Evolutionary conservation across 2,888 invertebrate species (phyloP).

Genomic region (Ophion costatus): DNA sequence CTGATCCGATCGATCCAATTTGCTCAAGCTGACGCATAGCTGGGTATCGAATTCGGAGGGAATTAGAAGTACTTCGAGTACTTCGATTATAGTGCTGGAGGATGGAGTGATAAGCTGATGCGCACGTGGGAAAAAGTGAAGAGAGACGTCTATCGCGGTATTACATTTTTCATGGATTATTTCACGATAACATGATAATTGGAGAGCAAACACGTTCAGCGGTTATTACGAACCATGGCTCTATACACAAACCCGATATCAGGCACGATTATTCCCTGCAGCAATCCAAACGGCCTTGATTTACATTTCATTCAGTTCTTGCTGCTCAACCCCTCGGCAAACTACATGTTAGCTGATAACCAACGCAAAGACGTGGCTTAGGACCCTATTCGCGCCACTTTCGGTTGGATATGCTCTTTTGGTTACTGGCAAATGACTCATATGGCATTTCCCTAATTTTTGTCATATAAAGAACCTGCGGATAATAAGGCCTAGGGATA

Average conservation of each 20-base stretch:
- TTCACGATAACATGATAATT: conserved; percentile 33
- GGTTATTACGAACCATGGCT: conserved; percentile 38
- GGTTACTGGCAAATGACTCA: background rate
- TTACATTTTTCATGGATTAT: conserved; percentile 19
- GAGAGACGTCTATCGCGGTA: background rate
- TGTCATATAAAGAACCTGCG: background rate
- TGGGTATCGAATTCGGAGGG: background rate
- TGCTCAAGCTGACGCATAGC: background rate
- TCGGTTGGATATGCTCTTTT: background rate
- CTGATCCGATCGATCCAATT: background rate
- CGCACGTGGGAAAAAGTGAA: background rate
- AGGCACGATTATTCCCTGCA: conserved; percentile 29
- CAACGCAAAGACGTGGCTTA: background rate
- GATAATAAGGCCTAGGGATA: too few species aligned
- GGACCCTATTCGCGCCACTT: background rate
- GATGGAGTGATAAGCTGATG: background rate
- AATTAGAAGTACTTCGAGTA: background rate
- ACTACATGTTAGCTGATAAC: conserved; percentile 15
- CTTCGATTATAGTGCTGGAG: background rate
- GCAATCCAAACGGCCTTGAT: conserved; percentile 26
- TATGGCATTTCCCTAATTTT: background rate
- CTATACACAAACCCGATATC: conserved; percentile 12
- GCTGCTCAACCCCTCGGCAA: conserved; percentile 23
- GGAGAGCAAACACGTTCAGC: conserved; percentile 43
- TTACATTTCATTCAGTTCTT: conserved; percentile 55